Evolutionary conservation across 2,113 vertebrate species (phyloP).

Genomic region (Scomber scombrus): DNA sequence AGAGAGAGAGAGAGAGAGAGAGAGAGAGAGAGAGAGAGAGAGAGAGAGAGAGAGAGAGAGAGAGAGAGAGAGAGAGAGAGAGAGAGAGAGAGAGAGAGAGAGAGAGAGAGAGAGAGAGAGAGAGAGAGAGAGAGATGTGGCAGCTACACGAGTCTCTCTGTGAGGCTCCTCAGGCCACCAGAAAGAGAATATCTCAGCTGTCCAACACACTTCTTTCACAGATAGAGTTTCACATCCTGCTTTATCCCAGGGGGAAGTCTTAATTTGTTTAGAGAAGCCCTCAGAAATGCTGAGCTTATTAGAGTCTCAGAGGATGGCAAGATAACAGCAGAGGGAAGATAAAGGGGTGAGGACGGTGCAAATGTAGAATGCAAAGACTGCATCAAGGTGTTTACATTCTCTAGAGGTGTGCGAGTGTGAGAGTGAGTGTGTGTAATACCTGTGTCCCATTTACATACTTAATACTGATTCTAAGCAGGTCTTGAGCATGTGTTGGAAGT

Average conservation of each 20-base stretch:
- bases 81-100: neutral
- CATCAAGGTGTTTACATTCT: neutral
- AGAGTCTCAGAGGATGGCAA: slow-evolving; percentile 18
- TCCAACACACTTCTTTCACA: slow-evolving; percentile 16
- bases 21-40: neutral
- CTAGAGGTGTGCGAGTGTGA: neutral
- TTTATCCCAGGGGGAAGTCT: slow-evolving; percentile 38
- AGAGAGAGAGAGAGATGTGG: neutral
- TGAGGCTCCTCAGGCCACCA: slow-evolving; percentile 7
- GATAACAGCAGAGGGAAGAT: slow-evolving; percentile 12
- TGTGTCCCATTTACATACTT: no score
- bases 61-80: neutral
- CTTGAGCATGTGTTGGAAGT: no score
- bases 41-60: neutral
- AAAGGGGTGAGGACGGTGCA: slow-evolving; percentile 18
- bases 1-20: neutral
- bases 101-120: neutral
- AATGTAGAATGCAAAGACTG: neutral
- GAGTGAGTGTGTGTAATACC: no score
- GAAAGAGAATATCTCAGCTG: slow-evolving; percentile 24
- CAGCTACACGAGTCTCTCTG: neutral
- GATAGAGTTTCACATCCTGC: slow-evolving; percentile 57
- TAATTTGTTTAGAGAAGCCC: slow-evolving; percentile 55
- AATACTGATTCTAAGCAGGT: no score
- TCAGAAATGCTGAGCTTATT: slow-evolving; percentile 38